Conservation (phyloP, 2,113 vertebrate genomes). For the Xiphorhynchus elegans region DNA sequence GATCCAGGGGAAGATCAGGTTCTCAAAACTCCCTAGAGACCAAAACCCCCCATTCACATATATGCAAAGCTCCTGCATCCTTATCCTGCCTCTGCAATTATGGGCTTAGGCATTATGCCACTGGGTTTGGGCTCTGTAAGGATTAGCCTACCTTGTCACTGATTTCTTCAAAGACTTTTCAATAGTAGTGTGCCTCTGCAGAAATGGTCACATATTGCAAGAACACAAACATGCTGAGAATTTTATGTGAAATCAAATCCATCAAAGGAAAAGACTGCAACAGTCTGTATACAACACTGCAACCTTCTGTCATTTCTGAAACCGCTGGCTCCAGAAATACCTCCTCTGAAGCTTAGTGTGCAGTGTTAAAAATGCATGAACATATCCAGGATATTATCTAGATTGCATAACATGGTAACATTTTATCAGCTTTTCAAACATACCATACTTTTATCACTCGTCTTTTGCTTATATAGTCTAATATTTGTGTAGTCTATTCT, state of each 20-base stretch:
- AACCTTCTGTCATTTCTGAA: neutral
- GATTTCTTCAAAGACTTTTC: neutral
- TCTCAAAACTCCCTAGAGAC: neutral
- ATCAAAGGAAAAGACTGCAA: neutral
- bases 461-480: neutral
- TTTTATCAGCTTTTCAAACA: neutral
- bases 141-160: neutral
- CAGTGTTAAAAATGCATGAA: neutral
- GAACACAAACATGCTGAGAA: neutral
- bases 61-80: neutral
- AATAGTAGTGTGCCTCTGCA: neutral
- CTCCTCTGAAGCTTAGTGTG: neutral
- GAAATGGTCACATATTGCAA: neutral
- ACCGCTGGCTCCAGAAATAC: neutral
- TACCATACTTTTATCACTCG: accelerated
- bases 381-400: neutral
- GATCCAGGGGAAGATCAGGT: neutral
- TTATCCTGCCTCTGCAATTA: neutral
- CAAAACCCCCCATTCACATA: neutral
- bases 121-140: neutral
- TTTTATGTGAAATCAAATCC: neutral
- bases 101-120: neutral
- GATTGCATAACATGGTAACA: neutral
- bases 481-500: neutral
- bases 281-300: neutral